These are phyloP conservation scores for Aselliscus stoliczkanus DNA, from an alignment of 2,797 vertebrate genomes.

Conservation along the genomic window DNA sequence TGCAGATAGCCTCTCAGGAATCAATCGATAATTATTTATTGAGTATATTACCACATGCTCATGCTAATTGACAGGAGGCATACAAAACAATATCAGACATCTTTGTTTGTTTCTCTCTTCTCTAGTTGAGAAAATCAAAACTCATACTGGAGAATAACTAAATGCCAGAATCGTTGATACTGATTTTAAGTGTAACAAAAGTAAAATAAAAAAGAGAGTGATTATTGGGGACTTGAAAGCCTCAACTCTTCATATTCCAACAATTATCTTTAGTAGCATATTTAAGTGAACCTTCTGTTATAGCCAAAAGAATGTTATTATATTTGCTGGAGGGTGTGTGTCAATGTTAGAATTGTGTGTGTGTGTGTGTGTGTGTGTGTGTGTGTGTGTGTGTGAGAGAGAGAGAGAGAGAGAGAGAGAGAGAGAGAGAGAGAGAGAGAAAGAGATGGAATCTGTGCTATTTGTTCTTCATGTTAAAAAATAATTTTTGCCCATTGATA, in stretches of 20 bases:
- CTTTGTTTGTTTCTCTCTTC: not conserved
- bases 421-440: not conserved
- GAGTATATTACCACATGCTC: not conserved
- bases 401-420: not conserved
- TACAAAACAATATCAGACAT: not conserved
- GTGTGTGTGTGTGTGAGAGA: too few relatives aligned
- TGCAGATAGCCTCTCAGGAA: not conserved
- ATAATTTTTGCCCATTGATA: not conserved
- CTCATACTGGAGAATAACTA: not conserved
- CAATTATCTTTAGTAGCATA: not conserved
- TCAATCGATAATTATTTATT: not conserved
- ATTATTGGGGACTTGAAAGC: not conserved
- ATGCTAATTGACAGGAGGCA: not conserved
- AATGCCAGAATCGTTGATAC: not conserved
- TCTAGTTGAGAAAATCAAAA: not conserved
- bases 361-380: not conserved
- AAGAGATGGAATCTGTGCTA: not conserved
- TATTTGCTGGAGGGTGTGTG: not conserved
- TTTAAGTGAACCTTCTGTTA: not conserved
- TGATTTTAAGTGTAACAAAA: conserved; percentile 6
- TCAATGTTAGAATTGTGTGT: not conserved
- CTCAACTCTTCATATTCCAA: not conserved
- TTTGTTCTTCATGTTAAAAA: not conserved
- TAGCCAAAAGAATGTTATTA: not conserved
- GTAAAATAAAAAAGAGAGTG: not conserved